Percentiles rank a stretch among this genome's conserved stretches.
Evolutionary conservation across 2,888 invertebrate species (phyloP).

Genomic region (Biston stratarius): DNA sequence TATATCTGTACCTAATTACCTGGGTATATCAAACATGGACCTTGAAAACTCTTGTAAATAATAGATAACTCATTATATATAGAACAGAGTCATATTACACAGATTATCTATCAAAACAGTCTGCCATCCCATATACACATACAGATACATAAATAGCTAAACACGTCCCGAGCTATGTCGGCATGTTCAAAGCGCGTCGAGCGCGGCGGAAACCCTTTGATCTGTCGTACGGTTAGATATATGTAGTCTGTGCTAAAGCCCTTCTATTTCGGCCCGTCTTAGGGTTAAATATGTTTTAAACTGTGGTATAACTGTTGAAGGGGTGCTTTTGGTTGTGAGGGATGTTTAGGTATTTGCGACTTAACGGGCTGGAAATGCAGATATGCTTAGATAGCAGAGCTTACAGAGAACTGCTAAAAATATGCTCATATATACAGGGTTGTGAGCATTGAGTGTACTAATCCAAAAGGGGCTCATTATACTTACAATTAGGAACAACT

Average conservation of each 20-base stretch:
- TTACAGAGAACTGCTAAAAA: not conserved
- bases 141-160: slow-evolving; percentile 43
- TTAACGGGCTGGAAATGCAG: slow-evolving; percentile 28
- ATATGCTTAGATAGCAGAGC: slow-evolving; percentile 11
- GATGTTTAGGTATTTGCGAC: slow-evolving; percentile 36
- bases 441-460: no score
- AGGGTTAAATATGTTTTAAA: slow-evolving; percentile 43
- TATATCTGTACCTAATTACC: no score
- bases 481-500: no score
- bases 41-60: no score
- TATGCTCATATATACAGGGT: not conserved
- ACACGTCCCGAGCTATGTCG: slow-evolving; percentile 49
- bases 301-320: slow-evolving; percentile 34
- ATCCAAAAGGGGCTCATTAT: no score
- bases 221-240: slow-evolving; percentile 56
- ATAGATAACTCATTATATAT: not conserved
- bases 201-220: slow-evolving; percentile 63
- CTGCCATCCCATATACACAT: slow-evolving; percentile 32
- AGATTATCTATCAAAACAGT: slow-evolving; percentile 43
- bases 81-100: slow-evolving; percentile 1
- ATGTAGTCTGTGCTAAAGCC: slow-evolving; percentile 56
- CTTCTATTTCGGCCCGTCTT: slow-evolving; percentile 64
- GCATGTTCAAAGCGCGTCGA: slow-evolving; percentile 62
- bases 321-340: slow-evolving; percentile 22
- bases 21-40: no score